Evolutionary conservation across 1,140 invertebrate genomes (phyloP).

Genomic region (Tribolium castaneum): DNA sequence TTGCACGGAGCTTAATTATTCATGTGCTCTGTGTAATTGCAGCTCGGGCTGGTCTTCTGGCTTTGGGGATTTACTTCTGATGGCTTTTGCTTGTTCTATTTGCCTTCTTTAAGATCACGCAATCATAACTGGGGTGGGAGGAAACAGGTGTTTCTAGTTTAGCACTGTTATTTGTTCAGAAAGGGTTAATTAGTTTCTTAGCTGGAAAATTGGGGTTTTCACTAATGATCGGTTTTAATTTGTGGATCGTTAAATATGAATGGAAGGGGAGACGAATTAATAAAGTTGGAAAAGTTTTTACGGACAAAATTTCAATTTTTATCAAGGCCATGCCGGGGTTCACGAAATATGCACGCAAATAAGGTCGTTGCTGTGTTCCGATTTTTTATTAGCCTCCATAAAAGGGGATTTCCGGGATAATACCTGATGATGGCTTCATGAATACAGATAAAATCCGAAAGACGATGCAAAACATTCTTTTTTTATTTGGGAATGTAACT

Average conservation of each 20-base stretch:
- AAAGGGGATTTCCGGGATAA: background rate
- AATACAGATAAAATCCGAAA: background rate
- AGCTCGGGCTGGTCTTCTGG: conserved; percentile 11
- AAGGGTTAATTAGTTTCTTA: conserved; percentile 23
- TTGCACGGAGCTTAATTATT: conserved; percentile 42
- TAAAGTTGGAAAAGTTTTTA: background rate
- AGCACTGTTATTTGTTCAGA: background rate
- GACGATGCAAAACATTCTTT: conserved; percentile 6
- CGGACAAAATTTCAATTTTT: background rate
- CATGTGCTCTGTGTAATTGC: conserved; percentile 36
- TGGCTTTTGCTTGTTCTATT: background rate
- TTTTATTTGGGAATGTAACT: background rate
- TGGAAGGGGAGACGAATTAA: background rate
- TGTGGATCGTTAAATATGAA: background rate
- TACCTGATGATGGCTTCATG: background rate
- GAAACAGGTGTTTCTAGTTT: conserved; percentile 14
- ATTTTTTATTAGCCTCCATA: background rate
- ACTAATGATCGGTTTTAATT: conserved; percentile 19
- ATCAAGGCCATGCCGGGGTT: background rate
- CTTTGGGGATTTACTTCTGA: conserved; percentile 7
- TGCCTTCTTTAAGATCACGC: conserved; percentile 2
- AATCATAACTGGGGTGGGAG: conserved; percentile 20
- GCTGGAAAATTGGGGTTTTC: background rate
- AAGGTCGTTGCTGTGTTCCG: background rate
- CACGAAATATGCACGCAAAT: background rate